Conservation (phyloP, 2,888 invertebrate genomes). For the Hanleya hanleyi region DNA sequence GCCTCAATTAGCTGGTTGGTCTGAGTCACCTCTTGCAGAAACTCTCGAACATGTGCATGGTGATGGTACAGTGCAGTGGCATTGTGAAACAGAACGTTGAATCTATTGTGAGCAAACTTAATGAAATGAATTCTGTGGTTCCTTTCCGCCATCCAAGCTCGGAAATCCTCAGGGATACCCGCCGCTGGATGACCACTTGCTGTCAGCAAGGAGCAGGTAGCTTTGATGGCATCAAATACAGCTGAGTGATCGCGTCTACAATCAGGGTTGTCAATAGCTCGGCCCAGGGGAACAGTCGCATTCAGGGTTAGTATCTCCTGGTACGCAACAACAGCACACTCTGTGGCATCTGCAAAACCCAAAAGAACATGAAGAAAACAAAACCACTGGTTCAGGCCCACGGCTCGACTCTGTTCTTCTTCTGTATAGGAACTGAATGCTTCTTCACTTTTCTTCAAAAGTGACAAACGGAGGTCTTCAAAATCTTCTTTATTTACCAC, state of each 20-base stretch:
- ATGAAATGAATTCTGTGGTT: background rate
- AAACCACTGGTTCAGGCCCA: background rate
- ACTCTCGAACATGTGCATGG: background rate
- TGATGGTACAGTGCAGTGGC: background rate
- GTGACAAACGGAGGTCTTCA: background rate
- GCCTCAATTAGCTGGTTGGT: background rate
- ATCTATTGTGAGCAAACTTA: background rate
- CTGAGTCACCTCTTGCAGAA: background rate
- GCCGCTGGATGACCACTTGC: background rate
- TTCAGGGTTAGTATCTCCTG: background rate
- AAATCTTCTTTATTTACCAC: background rate
- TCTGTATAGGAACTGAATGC: background rate
- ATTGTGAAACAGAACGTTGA: background rate
- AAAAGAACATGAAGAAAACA: slow-evolving; percentile 3
- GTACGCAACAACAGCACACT: background rate
- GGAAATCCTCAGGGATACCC: background rate
- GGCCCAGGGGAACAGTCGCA: background rate
- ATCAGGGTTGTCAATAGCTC: background rate
- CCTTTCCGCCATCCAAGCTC: background rate
- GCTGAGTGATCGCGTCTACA: background rate
- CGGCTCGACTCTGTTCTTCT: background rate
- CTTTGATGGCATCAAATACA: background rate
- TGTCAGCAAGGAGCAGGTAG: background rate
- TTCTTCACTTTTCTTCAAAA: background rate
- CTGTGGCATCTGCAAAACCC: background rate